phyloP scores from a whole-genome alignment of 2,113 vertebrate species.

The Tachysurus fulvidraco region DNA sequence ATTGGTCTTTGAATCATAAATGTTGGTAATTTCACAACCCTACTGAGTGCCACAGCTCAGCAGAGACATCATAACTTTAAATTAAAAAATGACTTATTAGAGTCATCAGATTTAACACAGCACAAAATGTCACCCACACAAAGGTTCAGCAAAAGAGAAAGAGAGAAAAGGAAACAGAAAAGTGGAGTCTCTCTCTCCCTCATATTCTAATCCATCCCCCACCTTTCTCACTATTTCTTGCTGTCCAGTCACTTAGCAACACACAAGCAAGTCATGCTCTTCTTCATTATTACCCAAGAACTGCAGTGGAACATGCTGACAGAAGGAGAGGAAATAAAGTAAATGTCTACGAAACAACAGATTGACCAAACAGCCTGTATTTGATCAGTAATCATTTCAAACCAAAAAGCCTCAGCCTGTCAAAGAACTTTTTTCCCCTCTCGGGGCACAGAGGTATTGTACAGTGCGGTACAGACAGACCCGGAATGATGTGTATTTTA shows the following conservation, averaged over 20 bases:
- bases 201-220: not conserved
- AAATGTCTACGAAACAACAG: not conserved
- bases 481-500: not conserved
- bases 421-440: not conserved
- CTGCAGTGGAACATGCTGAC: constrained; percentile 26
- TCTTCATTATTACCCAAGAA: constrained; percentile 10
- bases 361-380: not conserved
- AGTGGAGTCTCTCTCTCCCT: not conserved
- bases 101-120: constrained; percentile 12
- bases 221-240: not conserved
- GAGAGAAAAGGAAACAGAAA: constrained; percentile 15
- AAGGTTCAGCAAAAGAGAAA: constrained; percentile 23
- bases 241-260: constrained; percentile 57
- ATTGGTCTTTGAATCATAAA: not conserved
- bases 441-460: not conserved
- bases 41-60: not conserved
- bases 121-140: constrained; percentile 32
- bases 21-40: not conserved
- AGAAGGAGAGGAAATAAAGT: not conserved
- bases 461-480: not conserved
- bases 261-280: constrained; percentile 28
- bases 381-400: not conserved
- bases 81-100: constrained; percentile 13
- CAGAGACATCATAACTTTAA: not conserved
- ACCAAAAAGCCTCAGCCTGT: not conserved